Evolutionary conservation across 2,113 vertebrate species (phyloP), one percentile per base, ranked within the genome.

Genomic region (Scophthalmus maximus): DNA sequence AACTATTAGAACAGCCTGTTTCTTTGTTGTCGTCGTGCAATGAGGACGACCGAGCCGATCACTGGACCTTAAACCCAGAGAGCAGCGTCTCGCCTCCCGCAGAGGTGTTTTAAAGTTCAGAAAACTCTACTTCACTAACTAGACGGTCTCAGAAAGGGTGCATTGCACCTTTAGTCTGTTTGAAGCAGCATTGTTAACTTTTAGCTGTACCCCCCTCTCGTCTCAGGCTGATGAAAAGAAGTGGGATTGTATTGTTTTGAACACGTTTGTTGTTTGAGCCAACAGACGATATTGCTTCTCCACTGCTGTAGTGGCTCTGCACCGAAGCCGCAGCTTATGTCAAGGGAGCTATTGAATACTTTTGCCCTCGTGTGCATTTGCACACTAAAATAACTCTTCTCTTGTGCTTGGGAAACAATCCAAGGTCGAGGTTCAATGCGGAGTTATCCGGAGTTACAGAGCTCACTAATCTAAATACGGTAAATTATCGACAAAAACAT

Each of bases 381-480:
- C 68, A 67, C 67, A 44, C 50, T 51, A 67, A 62, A 71, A 64
- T 51, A 84, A 51, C 40, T 51, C 61, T 56, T 50, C 34, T 49
- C 55, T 70, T 40, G 55, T 66, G 55, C 61, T 2, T 15, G 56
- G 64, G 68, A 81, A 62, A 59, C 55, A n/a, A 69, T 44, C 60
- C 59, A 25, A 51, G 32, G 29, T 26, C 11, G 34, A 46, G 59
- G 36, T 58, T 69, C 32, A 73, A 10, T 52, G 34, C 57, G 1
- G 10, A 52, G 27, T 59, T 65, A 15, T 76, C 38, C 30, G 8
- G 30, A 32, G 30, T 68, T 50, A 51, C 57, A 62, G 36, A 60
- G n/a, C n/a, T n/a, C n/a, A n/a, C n/a, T n/a, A 36, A n/a, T 26
- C 42, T 4, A 40, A 73, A 66, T n/a, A 58, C 22, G 38, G 46